These are phyloP conservation scores for Caenorhabditis sinica DNA, from an alignment of 2,888 invertebrate genomes.

Conservation along the genomic window DNA sequence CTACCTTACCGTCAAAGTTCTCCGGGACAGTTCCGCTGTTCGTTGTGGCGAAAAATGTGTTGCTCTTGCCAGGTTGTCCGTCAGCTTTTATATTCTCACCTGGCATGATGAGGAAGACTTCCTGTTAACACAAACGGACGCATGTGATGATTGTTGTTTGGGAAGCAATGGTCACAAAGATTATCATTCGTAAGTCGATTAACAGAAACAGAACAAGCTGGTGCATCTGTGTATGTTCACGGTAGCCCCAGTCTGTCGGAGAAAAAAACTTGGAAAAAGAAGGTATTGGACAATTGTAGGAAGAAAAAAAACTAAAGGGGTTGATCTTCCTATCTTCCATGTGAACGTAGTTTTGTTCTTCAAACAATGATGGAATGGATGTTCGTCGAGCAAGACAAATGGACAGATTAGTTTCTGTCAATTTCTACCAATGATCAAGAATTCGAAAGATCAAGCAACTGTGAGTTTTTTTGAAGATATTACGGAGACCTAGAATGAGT, in stretches of 20 bases:
- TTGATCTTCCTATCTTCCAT: slow-evolving; percentile 8
- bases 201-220: slow-evolving; percentile 52
- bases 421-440: too few species aligned
- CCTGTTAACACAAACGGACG: slow-evolving; percentile 51
- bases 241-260: slow-evolving; percentile 27
- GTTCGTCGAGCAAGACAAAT: not conserved
- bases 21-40: slow-evolving; percentile 7
- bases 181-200: slow-evolving; percentile 48
- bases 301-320: not conserved
- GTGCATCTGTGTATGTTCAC: slow-evolving; percentile 7
- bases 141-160: slow-evolving; percentile 48
- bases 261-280: not conserved
- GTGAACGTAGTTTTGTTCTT: slow-evolving; percentile 24
- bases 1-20: not conserved
- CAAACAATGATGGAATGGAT: not conserved
- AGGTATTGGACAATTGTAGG: slow-evolving; percentile 13
- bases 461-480: too few species aligned
- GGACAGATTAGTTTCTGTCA: not conserved
- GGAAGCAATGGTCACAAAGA: slow-evolving; percentile 49
- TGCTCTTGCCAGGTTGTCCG: not conserved
- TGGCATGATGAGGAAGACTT: slow-evolving; percentile 32
- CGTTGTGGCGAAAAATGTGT: slow-evolving; percentile 1
- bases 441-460: too few species aligned
- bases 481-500: too few species aligned
- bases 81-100: slow-evolving; percentile 45